Evolutionary conservation across 2,888 invertebrate species (phyloP), one percentile per base, ranked within the genome.

Genomic region (Maniola hyperantus): DNA sequence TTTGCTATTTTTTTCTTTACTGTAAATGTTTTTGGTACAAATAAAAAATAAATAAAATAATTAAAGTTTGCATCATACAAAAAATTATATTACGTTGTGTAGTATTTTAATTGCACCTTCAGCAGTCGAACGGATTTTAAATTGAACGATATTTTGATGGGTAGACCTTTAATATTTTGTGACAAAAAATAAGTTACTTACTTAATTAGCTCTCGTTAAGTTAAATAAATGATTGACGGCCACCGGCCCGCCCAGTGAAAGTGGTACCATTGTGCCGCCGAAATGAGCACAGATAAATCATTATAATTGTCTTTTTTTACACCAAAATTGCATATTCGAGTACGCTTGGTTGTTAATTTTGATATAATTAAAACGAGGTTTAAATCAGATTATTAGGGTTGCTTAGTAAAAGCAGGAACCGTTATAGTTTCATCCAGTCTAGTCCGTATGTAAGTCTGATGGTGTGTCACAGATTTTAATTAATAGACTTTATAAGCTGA

Each of bases 191-290:
- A 66, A 66, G 66, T 68, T 69, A 61, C 70, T 68, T 69, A 61
- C 70, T 74, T 75, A 75, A 75, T 75, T 74, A 75, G 74, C 55
- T 36, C 70, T 72, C 74, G 70, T 73, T 75, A 71, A 70, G 66
- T 64, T 67, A 68, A 69, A 51, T 60, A 46, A 65, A 67, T 69
- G 69, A 71, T 71, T 71, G 71, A 71, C 71, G 57, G 67, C 65
- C 66, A 65, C 64, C 54, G 67, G 66, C 68, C 59, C 55, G 65
- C 46, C 54, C 63, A 67, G 72, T 65, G 72, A 72, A 72, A 72
- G 71, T 72, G 65, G 65, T 54, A 61, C 64, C 71, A 71, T 72
- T 71, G 71, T 69, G 18, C 62, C 39, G 20, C 18, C 51, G 67
- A 64, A 54, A 64, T 63, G 60, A 64, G 26, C 44, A 51, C 63